Percentiles rank a stretch among this genome's conserved stretches.
Evolutionary conservation across 2,797 vertebrate species (phyloP).

Genomic region (Mus spretus): DNA sequence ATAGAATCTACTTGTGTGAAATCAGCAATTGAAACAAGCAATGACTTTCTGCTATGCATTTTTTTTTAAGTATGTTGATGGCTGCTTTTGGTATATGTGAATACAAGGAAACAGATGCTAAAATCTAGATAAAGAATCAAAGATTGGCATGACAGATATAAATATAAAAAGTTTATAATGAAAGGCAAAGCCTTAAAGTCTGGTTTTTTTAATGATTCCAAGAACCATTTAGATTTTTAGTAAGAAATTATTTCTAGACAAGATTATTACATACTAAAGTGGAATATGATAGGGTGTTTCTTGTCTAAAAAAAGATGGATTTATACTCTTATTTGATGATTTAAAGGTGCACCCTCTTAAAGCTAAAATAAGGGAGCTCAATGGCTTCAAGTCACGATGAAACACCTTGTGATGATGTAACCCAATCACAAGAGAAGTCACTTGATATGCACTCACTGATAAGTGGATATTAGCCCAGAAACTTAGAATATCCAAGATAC

Average conservation of each 20-base stretch:
- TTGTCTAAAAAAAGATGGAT: background rate
- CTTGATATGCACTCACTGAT: no score
- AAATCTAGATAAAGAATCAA: background rate
- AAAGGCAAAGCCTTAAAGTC: background rate
- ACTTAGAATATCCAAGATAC: no score
- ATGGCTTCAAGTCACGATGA: constrained; percentile 36
- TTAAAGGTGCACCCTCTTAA: constrained; percentile 42
- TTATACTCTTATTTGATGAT: constrained; percentile 30
- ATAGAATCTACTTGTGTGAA: background rate
- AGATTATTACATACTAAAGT: background rate
- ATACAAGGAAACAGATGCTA: background rate
- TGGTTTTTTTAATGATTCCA: background rate
- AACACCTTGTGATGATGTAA: background rate
- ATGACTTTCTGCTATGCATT: background rate
- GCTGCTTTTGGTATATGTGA: background rate
- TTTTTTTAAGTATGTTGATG: background rate
- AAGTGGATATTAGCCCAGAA: no score
- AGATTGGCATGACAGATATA: background rate
- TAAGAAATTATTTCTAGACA: background rate
- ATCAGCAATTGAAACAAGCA: background rate
- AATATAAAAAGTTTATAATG: background rate
- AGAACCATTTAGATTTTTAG: constrained; percentile 39
- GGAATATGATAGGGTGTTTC: constrained; percentile 20
- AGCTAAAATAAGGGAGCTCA: constrained; percentile 13
- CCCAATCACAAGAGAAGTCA: no score